Percentiles rank a stretch among this genome's conserved stretches.
Evolutionary conservation across 2,797 vertebrate species (phyloP).

Genomic region (Crocodylus rhombifer): DNA sequence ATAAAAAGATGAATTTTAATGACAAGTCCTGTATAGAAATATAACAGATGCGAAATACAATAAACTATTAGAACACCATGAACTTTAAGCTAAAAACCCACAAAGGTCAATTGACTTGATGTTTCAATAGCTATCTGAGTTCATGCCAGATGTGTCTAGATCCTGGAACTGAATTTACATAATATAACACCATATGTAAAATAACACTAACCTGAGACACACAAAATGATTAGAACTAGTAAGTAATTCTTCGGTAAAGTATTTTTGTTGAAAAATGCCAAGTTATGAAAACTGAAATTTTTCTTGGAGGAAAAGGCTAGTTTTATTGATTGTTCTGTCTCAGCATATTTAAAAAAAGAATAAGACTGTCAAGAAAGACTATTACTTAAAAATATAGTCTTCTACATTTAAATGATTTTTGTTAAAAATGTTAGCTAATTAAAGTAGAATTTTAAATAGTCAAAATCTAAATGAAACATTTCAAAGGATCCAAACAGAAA

Average conservation of each 20-base stretch:
- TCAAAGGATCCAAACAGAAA: neutral
- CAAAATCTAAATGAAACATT: constrained; percentile 27
- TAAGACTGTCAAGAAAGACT: neutral
- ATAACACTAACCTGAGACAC: neutral
- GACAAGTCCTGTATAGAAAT: neutral
- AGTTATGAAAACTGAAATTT: neutral
- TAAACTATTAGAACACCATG: constrained; percentile 11
- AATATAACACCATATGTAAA: rapidly evolving
- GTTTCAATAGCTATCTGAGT: rapidly evolving
- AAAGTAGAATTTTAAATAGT: constrained; percentile 59
- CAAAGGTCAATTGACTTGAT: neutral
- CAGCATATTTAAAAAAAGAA: neutral
- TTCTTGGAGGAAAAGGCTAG: neutral
- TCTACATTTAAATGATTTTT: constrained; percentile 42
- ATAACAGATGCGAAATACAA: neutral
- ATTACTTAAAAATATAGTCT: constrained; percentile 47
- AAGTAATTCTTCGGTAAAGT: neutral
- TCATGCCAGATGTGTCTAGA: neutral
- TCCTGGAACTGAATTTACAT: too few relatives aligned
- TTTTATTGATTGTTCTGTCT: neutral
- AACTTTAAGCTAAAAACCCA: rapidly evolving
- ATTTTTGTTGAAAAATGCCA: neutral
- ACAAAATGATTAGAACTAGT: neutral
- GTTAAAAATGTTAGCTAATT: constrained; percentile 29
- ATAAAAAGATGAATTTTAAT: constrained; percentile 3